Evolutionary conservation across 2,113 vertebrate species (phyloP), one percentile per base, ranked within the genome.

Genomic region (Ceratotherium simum): DNA sequence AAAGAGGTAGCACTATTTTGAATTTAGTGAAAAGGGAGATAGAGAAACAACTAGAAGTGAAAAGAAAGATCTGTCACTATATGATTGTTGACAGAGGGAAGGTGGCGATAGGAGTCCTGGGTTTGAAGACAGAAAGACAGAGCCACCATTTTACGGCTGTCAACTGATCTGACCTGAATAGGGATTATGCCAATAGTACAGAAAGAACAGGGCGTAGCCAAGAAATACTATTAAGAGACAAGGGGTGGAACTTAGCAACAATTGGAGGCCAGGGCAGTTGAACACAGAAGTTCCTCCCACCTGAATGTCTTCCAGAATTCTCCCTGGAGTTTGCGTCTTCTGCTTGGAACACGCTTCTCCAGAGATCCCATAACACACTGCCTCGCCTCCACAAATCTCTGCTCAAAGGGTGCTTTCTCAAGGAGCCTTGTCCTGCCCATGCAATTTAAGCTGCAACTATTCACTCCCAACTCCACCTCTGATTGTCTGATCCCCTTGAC

Each of bases 391-490:
- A 2, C 58, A 58, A 42, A 69, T 39, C 82, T 90, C 46, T 18
- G 21, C 14, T 33, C 27, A 13, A 8, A 75, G 27, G n/a, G 13
- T 3, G 4, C 23, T 58, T 75, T 72, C 16, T 70, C 31, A 12
- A 65, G 3, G 25, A 14, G 14, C 3, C 25, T 60, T 25, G 13
- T 48, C 29, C 64, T 42, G 12, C 54, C 29, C 27, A 16, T 0
- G 0, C 10, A 3, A 6, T 12, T 12, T 29, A 39, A 54, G 16
- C 14, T 6, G 1, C 31, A 42, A 31, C 13, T 3, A 5, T 10
- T 14, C 5, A n/a, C n/a, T 62, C 36, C 73, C 10, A 39, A 2
- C 13, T 25, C 23, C 1, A 5, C 1, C 33, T 89, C 23, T 23
- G 14, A 39, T 27, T 11, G 17, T 27, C n/a, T 75, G 1, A 4